phyloP scores from a whole-genome alignment of 2,797 vertebrate genomes.

The Onychomys arenicola region DNA sequence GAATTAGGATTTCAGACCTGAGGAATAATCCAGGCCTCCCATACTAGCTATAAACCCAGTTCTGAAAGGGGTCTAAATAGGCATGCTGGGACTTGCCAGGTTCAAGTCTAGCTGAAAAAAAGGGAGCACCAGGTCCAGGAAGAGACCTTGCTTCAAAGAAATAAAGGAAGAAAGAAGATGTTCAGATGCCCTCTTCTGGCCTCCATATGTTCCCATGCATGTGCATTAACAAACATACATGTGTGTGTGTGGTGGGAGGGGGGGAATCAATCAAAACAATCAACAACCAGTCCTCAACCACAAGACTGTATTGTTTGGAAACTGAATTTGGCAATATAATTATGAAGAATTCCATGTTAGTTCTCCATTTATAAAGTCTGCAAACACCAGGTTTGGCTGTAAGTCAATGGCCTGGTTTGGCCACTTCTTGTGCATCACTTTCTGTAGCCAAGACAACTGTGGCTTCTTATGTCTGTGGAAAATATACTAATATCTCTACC shows the following conservation, averaged over 20 bases:
- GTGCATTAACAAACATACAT: background rate
- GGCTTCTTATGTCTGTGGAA: background rate
- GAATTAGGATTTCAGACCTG: background rate
- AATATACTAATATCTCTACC: background rate
- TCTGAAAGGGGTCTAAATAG: background rate
- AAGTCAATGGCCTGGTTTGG: background rate
- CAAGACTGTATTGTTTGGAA: background rate
- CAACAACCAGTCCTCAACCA: background rate
- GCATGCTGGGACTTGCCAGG: background rate
- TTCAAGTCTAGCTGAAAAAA: background rate
- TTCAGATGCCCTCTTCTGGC: background rate
- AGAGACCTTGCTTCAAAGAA: background rate
- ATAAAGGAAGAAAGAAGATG: background rate
- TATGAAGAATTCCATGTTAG: background rate
- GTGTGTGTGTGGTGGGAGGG: background rate
- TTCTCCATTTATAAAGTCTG: background rate
- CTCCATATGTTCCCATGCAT: too few relatives aligned
- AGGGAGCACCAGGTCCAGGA: background rate
- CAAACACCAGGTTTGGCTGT: background rate
- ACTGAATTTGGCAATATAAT: background rate
- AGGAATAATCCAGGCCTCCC: background rate
- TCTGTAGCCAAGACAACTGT: conserved; percentile 2
- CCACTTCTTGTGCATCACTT: background rate
- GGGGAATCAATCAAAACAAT: background rate
- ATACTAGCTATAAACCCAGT: background rate